Evolutionary conservation across 2,113 vertebrate species (phyloP).

Genomic region (Tyrannus savana): DNA sequence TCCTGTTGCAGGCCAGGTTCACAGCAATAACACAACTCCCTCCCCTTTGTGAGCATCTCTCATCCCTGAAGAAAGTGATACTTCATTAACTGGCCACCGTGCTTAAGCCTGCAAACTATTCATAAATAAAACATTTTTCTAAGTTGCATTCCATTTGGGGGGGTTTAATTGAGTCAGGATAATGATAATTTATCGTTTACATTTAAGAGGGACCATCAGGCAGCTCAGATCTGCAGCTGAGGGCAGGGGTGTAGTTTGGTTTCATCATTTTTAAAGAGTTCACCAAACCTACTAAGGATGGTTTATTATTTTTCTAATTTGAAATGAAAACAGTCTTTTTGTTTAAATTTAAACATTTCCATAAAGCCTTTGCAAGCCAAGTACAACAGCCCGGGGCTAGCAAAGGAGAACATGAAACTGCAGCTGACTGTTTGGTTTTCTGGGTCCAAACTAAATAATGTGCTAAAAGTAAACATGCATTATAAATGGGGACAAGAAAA

Average conservation of each 20-base stretch:
- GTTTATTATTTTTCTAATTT: slow-evolving; percentile 43
- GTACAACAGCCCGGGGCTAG: slow-evolving; percentile 40
- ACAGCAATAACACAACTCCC: neutral
- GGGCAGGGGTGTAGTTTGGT: neutral
- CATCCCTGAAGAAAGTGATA: slow-evolving; percentile 28
- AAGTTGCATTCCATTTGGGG: neutral
- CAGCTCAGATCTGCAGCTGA: slow-evolving; percentile 10
- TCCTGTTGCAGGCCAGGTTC: slow-evolving; percentile 2
- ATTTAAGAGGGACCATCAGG: neutral
- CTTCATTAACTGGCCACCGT: slow-evolving; percentile 26
- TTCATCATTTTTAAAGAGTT: slow-evolving; percentile 17
- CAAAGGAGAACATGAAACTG: slow-evolving; percentile 27
- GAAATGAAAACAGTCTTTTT: slow-evolving; percentile 57
- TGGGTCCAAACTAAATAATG: slow-evolving; percentile 53
- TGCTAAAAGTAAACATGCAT: slow-evolving; percentile 63
- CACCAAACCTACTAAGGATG: neutral
- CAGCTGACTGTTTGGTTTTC: slow-evolving; percentile 64
- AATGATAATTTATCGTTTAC: slow-evolving; percentile 10
- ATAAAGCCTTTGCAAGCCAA: slow-evolving; percentile 54
- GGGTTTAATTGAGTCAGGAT: slow-evolving; percentile 27
- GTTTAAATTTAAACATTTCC: slow-evolving; percentile 66
- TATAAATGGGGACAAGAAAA: slow-evolving; percentile 47
- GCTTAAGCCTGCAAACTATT: slow-evolving; percentile 30
- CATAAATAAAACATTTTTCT: slow-evolving; percentile 56
- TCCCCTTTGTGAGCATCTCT: slow-evolving; percentile 19